These are phyloP conservation scores for Pluvianellus socialis DNA, from an alignment of 2,113 vertebrate species.

Conservation along the genomic window DNA sequence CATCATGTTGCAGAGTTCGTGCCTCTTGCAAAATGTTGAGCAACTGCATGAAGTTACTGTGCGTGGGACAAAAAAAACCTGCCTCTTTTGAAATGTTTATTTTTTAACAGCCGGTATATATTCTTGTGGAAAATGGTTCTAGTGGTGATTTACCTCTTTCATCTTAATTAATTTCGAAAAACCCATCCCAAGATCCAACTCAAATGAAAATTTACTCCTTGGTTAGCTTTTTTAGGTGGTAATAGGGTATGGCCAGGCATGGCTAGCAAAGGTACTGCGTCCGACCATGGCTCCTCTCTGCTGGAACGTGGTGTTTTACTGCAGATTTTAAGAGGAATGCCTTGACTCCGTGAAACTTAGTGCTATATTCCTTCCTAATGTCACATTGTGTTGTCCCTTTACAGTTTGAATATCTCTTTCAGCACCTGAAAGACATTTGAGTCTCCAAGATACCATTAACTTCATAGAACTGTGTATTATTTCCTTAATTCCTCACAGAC, in stretches of 20 bases:
- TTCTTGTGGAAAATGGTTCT: background rate
- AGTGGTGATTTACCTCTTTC: background rate
- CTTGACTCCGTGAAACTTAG: background rate
- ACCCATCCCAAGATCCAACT: background rate
- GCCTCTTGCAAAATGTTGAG: background rate
- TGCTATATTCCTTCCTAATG: background rate
- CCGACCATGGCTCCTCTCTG: rapidly evolving
- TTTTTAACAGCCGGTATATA: background rate
- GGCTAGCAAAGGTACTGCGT: background rate
- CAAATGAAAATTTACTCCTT: background rate
- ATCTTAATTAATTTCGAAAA: background rate
- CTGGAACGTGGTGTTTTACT: background rate
- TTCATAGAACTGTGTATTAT: background rate
- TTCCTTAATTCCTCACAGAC: background rate
- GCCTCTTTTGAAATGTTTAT: background rate
- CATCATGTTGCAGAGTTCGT: background rate
- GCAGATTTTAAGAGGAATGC: background rate
- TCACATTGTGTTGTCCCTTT: background rate
- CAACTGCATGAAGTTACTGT: background rate
- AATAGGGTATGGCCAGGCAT: background rate
- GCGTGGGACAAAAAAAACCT: background rate
- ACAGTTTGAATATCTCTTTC: background rate
- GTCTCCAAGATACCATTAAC: background rate
- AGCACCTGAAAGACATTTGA: background rate
- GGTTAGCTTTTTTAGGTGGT: background rate